phyloP scores from a whole-genome alignment of 2,113 vertebrate genomes.

The Aythya baeri region DNA sequence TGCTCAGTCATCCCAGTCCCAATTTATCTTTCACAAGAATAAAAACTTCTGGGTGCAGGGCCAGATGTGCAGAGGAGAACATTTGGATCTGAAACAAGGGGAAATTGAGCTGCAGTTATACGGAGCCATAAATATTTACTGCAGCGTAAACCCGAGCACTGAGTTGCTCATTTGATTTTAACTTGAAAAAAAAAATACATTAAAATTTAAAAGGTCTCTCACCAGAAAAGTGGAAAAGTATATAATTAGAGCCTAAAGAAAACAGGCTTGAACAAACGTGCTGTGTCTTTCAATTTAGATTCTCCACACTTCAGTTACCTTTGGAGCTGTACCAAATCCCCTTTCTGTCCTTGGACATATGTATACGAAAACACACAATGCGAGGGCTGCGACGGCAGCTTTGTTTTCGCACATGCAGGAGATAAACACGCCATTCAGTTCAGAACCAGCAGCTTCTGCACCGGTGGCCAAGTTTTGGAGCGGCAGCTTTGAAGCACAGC shows the following conservation, averaged over 20 bases:
- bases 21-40: constrained; percentile 39
- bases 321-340: constrained; percentile 35
- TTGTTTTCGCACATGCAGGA: constrained; percentile 1
- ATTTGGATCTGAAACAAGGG: constrained; percentile 50
- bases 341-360: not conserved
- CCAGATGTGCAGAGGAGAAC: constrained; percentile 53
- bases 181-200: not conserved
- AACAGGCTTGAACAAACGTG: constrained; percentile 39
- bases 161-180: constrained; percentile 21
- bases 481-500: not conserved
- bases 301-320: not conserved
- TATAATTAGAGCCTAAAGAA: constrained; percentile 51
- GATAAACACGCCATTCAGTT: not conserved
- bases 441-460: not conserved
- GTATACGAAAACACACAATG: not conserved
- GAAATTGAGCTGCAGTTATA: constrained; percentile 60
- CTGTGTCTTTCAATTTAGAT: constrained; percentile 38
- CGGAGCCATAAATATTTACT: constrained; percentile 66
- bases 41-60: constrained; percentile 48
- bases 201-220: constrained; percentile 41
- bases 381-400: constrained; percentile 20
- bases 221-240: constrained; percentile 43
- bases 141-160: constrained; percentile 27
- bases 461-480: not conserved
- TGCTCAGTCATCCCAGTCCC: constrained; percentile 14